Evolutionary conservation across 2,888 invertebrate species (phyloP).

Genomic region (Scaptomyza parva): DNA sequence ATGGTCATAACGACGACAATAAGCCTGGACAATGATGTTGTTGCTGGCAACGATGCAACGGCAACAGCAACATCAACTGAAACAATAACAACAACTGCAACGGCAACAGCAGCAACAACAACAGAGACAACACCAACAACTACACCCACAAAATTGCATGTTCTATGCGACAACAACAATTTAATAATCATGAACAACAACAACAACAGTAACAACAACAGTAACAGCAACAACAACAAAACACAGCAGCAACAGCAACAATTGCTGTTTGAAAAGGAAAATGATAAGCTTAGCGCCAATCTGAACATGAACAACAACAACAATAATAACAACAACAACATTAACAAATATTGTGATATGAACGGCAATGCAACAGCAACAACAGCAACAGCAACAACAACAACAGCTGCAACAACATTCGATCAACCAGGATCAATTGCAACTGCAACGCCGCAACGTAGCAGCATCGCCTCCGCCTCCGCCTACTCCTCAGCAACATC

Average conservation of each 20-base stretch:
- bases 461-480: conserved; percentile 53
- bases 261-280: conserved; percentile 43
- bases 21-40: conserved; percentile 69
- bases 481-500: conserved; percentile 53
- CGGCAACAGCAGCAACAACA: conserved; percentile 4
- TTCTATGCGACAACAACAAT: conserved; percentile 43
- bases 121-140: conserved; percentile 13
- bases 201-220: conserved; percentile 35
- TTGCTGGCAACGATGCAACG: conserved; percentile 32
- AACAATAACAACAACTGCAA: conserved; percentile 12
- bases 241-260: conserved; percentile 30
- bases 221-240: conserved; percentile 27
- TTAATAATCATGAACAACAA: conserved; percentile 23
- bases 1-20: conserved; percentile 83
- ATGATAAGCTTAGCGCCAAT: conserved; percentile 42
- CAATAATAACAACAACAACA: conserved; percentile 47
- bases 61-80: conserved; percentile 10
- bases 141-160: conserved; percentile 20
- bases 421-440: conserved; percentile 35
- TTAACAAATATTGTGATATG: conserved; percentile 58
- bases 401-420: conserved; percentile 22
- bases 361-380: conserved; percentile 58
- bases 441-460: conserved; percentile 49
- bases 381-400: too few relatives aligned
- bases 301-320: conserved; percentile 42